A percentile compares a stretch with the other conserved stretches of the same genome.
phyloP scores from a whole-genome alignment of 2,113 vertebrate genomes.

The Cottus gobio region DNA sequence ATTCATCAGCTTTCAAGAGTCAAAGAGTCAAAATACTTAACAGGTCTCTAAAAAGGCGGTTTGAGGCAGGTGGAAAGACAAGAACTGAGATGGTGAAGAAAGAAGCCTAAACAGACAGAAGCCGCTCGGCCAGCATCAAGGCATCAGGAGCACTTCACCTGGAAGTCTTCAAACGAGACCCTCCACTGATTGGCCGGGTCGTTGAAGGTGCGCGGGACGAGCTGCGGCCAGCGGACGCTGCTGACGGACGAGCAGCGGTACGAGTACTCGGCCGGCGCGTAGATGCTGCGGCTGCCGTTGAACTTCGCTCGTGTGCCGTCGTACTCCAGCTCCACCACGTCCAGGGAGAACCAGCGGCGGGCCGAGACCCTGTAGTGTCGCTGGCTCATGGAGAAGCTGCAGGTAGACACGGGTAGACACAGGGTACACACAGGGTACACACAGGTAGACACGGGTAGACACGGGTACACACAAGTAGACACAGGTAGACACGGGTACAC shows the following conservation, averaged over 20 bases:
- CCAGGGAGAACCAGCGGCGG: constrained; percentile 88
- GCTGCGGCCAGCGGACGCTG: constrained; percentile 74
- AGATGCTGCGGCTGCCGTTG: constrained; percentile 84
- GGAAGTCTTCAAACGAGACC: constrained; percentile 86
- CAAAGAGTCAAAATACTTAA: too few species aligned
- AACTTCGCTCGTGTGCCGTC: constrained; percentile 78
- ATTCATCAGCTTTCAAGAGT: background rate
- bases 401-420: background rate
- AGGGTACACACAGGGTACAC: too few species aligned
- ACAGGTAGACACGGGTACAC: too few species aligned
- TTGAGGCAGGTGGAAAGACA: too few species aligned
- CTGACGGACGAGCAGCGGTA: constrained; percentile 87
- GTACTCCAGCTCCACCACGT: constrained; percentile 82
- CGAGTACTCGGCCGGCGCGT: constrained; percentile 87
- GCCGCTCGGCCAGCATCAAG: too few species aligned
- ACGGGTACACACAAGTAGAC: too few species aligned
- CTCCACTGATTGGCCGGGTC: constrained; percentile 84
- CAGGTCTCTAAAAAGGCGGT: too few species aligned
- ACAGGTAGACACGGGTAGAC: too few species aligned
- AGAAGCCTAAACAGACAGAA: too few species aligned
- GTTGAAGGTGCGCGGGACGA: constrained; percentile 68
- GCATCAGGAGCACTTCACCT: constrained; percentile 83
- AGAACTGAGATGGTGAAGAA: too few species aligned
- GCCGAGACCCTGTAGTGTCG: constrained; percentile 85
- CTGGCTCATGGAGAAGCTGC: constrained; percentile 85